Evolutionary conservation across 1,140 invertebrate genomes (phyloP).

Genomic region (Zaprionus nigranus): DNA sequence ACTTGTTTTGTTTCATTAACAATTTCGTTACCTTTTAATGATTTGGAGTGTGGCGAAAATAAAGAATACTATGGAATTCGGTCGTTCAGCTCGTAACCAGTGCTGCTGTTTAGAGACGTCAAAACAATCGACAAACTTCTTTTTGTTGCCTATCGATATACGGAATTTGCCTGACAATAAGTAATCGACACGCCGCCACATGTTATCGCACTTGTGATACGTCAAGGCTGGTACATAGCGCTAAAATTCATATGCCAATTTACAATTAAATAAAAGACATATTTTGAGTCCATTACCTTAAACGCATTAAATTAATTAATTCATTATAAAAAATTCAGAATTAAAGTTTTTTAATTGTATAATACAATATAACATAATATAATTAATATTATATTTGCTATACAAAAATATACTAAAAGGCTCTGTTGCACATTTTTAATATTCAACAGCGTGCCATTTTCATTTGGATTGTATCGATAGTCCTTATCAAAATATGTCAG

Average conservation of each 20-base stretch:
- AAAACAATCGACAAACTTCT: slow-evolving; percentile 17
- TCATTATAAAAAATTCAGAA: neutral
- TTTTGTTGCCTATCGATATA: neutral
- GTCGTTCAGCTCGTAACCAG: slow-evolving; percentile 44
- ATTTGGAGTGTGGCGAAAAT: slow-evolving; percentile 52
- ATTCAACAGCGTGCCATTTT: neutral
- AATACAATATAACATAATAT: neutral
- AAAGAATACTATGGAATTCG: slow-evolving; percentile 46
- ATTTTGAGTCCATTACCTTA: neutral
- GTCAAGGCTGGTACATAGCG: neutral
- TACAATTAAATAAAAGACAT: neutral
- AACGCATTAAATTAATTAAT: neutral
- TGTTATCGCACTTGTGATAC: neutral
- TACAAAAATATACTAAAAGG: neutral
- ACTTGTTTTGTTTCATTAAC: neutral
- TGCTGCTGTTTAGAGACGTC: slow-evolving; percentile 33
- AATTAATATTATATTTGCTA: neutral
- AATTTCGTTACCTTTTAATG: slow-evolving; percentile 36
- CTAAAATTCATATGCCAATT: neutral
- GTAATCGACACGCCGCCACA: neutral
- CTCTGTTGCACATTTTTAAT: neutral
- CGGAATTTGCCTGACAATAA: neutral
- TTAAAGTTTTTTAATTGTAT: neutral
- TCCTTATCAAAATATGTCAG: neutral
- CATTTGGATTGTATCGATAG: neutral